Evolutionary conservation across 2,797 vertebrate genomes (phyloP), one percentile per base, ranked within the genome.

Genomic region (Falco berigora): DNA sequence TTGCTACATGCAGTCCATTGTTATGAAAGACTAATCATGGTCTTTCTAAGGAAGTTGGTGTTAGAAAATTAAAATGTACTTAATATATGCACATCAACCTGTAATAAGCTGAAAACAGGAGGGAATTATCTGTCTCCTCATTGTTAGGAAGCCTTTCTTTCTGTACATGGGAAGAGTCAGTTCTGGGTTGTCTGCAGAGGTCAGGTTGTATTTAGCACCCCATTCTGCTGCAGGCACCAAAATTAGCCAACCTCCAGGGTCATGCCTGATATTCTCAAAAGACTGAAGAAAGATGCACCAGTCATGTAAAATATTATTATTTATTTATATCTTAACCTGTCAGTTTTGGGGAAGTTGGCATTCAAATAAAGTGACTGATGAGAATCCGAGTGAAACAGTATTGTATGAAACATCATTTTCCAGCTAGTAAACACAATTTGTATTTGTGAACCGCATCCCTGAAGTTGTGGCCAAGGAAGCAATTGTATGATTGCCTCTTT

Each of bases 381-480:
- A 87, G 46, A 80, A 77, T 77, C 11, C 40, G n/a, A 72, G 15
- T 55, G 42, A 73, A 88, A 80, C 6, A 59, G 6, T 72, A 59
- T 18, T 66, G n/a, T 61, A 12, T 2, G 2, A 82, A 85, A 25
- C 14, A 46, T 82, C 5, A 14, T 67, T 95, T 95, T 89, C 34
- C 22, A 58, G 10, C 47, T 68, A 58, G 24, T 36, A 58, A 74
- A 47, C 0, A 0, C 4, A 0, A 50, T 58, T 83, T 38, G 7
- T 68, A 40, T 72, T 77, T 68, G 27, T 79, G 18, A 93, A 61
- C 22, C 16, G 32, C 46, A 34, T 71, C n/a, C 62, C 67, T 75
- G 75, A 61, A 64, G 49, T 15, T 66, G 32, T 52, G 53, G 55
- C 80, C 53, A 55, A 75, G 46, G 49, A 77, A 89, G 22, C 30